Conservation (phyloP, 2,797 vertebrate genomes). For the Erethizon dorsatum region DNA sequence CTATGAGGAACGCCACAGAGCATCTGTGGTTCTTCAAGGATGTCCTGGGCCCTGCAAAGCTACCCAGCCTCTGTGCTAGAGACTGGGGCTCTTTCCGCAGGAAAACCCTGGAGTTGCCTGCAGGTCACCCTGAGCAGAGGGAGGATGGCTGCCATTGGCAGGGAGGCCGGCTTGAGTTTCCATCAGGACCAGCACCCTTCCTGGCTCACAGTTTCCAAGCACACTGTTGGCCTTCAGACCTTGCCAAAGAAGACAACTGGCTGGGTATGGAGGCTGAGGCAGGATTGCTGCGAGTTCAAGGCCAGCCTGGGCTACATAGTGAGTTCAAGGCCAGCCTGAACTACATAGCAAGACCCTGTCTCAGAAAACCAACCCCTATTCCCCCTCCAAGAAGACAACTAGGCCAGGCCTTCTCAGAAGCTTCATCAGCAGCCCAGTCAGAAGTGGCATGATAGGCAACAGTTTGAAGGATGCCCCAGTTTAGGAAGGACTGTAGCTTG, state of each 20-base stretch:
- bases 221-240: neutral
- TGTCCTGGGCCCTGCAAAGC: neutral
- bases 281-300: neutral
- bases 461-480: neutral
- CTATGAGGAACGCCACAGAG: fast-evolving
- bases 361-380: neutral
- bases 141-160: neutral
- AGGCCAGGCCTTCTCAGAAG: neutral
- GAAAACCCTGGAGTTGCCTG: neutral
- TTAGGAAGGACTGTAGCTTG: neutral
- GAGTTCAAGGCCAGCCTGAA: neutral
- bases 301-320: neutral
- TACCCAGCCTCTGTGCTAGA: neutral
- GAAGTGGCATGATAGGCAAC: neutral
- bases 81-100: neutral
- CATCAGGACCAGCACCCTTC: neutral
- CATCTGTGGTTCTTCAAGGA: neutral
- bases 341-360: neutral
- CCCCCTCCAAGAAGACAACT: neutral
- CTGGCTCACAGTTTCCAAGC: neutral
- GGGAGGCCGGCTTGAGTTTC: neutral
- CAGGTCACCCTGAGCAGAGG: neutral
- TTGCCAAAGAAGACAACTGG: neutral
- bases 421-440: neutral
- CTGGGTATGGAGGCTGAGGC: neutral